Base-by-base conservation (phyloP, 2,113 vertebrate species). In the Poeciliopsis retropinna region DNA sequence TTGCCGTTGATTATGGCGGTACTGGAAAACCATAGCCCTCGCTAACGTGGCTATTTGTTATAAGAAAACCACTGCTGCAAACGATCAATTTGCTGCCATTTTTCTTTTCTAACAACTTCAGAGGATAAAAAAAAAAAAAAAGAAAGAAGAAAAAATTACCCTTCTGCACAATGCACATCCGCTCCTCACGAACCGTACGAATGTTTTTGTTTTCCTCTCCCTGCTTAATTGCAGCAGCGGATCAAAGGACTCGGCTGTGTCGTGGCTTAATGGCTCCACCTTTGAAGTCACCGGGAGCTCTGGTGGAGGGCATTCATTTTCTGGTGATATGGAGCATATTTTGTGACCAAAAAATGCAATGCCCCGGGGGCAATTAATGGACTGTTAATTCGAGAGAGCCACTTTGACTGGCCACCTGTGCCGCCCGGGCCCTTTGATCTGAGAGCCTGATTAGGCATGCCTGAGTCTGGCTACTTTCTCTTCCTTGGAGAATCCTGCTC, bases 281-380 rank as follows among this genome's bases (percentile, higher is more conserved):
- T 94, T 92, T 95, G 91, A 93, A 93, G 92, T 89, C 84, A 37
- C 73, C 32, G n/a, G 88, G 73, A 77, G 74, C 84, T 72, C 57
- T 12, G 32, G 84, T 88, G 89, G 86, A 88, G 89, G 90, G 84
- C 78, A 82, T 91, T 91, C 84, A 91, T 91, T 92, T 94, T 93
- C 90, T 85, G 83, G 92, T 91, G 92, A 89, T 94, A 91, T 89
- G 85, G 86, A 91, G 86, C 89, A 90, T 90, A 89, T 90, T 92
- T 91, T 88, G 87, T 79, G 84, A 91, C 92, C 89, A 70, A 79
- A 70, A 79, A 87, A 86, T 9, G 63, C 74, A 67, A 60, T 64
- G 76, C 88, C 91, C 83, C 0, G 25, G 31, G 86, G 91, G 90
- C 80, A 92, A 91, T 93, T 92, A 93, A 94, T 92, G 90, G 82